phyloP scores from a whole-genome alignment of 2,113 vertebrate genomes.

The Chloroceryle aenea region DNA sequence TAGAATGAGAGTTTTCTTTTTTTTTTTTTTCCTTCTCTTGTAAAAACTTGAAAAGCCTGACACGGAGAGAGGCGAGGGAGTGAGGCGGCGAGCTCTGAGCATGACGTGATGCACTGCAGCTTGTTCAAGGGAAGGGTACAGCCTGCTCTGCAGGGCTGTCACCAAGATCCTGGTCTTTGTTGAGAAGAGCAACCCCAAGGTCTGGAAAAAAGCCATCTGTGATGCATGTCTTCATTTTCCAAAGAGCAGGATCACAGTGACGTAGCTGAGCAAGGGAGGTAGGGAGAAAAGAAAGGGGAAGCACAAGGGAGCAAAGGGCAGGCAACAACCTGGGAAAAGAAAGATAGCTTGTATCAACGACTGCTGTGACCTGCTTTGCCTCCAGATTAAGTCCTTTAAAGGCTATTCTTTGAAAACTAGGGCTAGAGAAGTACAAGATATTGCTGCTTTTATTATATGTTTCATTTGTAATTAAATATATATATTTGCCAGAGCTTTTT shows the following conservation, averaged over 20 bases:
- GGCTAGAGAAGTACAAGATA: not conserved
- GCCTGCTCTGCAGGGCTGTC: not conserved
- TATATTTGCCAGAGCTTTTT: not conserved
- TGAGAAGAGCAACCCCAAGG: not conserved
- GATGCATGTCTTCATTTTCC: not conserved
- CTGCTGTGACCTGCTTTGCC: not conserved
- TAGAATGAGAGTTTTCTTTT: not conserved
- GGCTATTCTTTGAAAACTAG: not conserved
- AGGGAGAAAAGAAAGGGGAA: not conserved
- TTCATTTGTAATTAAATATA: not conserved
- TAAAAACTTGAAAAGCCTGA: constrained; percentile 39
- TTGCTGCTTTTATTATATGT: not conserved
- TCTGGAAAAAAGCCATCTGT: not conserved
- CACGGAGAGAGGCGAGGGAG: not conserved
- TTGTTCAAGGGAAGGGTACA: not conserved
- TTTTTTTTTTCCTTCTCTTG: not conserved
- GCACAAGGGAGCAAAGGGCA: not conserved
- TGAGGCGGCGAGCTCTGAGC: accelerated
- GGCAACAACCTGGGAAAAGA: not conserved
- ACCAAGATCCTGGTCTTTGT: not conserved
- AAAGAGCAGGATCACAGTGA: not conserved
- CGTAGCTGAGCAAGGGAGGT: not conserved
- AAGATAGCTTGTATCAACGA: not conserved
- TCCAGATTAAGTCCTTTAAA: not conserved
- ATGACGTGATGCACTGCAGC: not conserved